Conservation (phyloP, 2,113 vertebrate species). For the Asarcornis scutulata region DNA sequence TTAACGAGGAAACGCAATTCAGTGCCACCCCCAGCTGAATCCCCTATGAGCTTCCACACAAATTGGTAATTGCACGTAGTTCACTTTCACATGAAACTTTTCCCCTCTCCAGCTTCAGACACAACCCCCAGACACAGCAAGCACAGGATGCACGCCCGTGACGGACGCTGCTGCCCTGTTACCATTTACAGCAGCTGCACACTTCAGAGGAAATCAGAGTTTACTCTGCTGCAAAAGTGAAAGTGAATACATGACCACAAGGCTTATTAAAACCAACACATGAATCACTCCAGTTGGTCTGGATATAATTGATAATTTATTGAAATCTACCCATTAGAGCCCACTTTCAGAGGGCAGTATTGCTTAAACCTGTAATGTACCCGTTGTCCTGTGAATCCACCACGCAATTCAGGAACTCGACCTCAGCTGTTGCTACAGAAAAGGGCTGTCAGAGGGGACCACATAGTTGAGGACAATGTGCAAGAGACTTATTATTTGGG, state of each 20-base stretch:
- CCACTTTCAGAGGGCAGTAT: background rate
- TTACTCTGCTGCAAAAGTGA: background rate
- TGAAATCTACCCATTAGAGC: background rate
- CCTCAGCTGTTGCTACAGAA: background rate
- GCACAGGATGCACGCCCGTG: background rate
- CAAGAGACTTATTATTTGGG: background rate
- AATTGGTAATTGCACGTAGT: background rate
- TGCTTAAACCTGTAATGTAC: background rate
- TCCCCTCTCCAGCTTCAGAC: background rate
- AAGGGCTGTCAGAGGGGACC: background rate
- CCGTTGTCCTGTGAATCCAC: background rate
- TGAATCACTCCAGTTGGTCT: background rate
- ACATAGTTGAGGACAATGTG: background rate
- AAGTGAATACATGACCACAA: background rate
- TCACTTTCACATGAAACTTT: background rate
- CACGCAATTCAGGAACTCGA: background rate
- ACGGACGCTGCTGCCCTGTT: background rate
- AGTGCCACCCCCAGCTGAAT: background rate
- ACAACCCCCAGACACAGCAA: background rate
- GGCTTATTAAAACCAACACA: background rate
- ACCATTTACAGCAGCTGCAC: background rate
- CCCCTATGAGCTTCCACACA: background rate
- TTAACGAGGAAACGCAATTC: background rate
- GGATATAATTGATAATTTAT: background rate
- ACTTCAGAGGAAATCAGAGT: background rate